These are phyloP conservation scores for Amphiura filiformis DNA, from an alignment of 35 echinoderm and acorn worm species.

Conservation along the genomic window DNA sequence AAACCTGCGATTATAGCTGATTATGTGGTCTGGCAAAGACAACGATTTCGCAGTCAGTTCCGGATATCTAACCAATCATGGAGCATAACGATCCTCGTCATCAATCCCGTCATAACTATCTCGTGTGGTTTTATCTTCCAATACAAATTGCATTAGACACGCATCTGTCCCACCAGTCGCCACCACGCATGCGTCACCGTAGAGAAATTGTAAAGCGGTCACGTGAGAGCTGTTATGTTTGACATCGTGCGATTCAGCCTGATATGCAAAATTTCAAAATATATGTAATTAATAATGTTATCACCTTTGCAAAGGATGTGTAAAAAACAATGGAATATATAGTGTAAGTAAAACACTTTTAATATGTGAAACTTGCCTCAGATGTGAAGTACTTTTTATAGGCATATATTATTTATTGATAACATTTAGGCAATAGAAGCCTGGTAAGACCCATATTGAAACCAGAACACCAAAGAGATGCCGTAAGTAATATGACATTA, in stretches of 20 bases:
- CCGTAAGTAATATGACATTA: too few relatives aligned
- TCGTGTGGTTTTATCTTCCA: conserved; percentile 49
- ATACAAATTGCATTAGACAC: conserved; percentile 63
- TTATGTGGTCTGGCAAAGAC: not conserved
- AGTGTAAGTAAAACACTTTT: not conserved
- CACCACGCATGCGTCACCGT: conserved; percentile 48
- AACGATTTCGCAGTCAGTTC: not conserved
- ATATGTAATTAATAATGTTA: too few relatives aligned
- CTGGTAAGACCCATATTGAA: too few relatives aligned
- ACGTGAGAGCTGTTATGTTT: conserved; percentile 77
- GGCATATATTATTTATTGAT: too few relatives aligned
- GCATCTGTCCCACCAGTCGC: conserved; percentile 67
- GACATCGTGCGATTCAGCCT: conserved; percentile 65
- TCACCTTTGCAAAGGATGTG: not conserved
- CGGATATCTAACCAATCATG: not conserved
- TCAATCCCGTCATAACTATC: conserved; percentile 1
- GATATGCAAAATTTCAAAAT: too few relatives aligned
- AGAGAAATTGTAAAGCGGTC: conserved; percentile 47
- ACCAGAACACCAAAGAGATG: too few relatives aligned
- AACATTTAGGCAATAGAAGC: too few relatives aligned
- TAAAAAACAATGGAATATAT: not conserved
- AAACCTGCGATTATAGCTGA: too few relatives aligned
- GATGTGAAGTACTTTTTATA: too few relatives aligned
- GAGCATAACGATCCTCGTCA: not conserved
- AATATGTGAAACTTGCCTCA: not conserved